These are phyloP conservation scores for Lamellibrachia satsuma DNA, from an alignment of 2,888 invertebrate genomes.

Conservation along the genomic window DNA sequence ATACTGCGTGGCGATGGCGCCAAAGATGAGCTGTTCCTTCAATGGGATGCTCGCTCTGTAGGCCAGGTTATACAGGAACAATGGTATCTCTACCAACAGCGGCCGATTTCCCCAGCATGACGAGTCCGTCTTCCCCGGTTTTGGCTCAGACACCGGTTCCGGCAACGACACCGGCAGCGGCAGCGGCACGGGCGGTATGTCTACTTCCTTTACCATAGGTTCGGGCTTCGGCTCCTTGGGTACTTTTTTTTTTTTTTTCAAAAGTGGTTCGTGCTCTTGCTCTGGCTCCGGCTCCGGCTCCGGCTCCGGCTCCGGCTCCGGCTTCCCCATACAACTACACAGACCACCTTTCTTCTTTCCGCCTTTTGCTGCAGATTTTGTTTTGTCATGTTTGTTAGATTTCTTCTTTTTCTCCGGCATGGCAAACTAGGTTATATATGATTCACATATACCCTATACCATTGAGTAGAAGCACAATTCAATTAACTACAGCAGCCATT, in stretches of 20 bases:
- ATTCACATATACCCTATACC: neutral
- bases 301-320: neutral
- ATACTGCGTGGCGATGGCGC: neutral
- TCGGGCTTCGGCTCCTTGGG: neutral
- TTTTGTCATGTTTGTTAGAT: neutral
- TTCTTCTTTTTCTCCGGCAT: slow-evolving; percentile 3
- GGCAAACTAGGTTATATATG: neutral
- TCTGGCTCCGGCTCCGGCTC: neutral
- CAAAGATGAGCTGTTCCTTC: slow-evolving; percentile 21
- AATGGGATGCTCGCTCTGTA: slow-evolving; percentile 20
- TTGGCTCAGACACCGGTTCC: neutral
- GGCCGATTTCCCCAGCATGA: slow-evolving; percentile 9
- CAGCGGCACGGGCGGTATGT: neutral
- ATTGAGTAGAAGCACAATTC: slow-evolving; percentile 1
- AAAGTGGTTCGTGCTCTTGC: neutral
- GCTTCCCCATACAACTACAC: neutral
- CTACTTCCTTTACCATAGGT: neutral
- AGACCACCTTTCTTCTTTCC: neutral
- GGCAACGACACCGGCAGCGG: neutral
- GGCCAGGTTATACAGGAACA: slow-evolving; percentile 19
- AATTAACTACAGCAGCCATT: neutral
- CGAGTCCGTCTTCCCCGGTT: neutral
- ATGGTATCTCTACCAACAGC: neutral
- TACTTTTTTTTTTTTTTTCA: neutral
- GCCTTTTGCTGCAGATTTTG: neutral